Conservation (phyloP, 2,888 invertebrate species). For the Parnassius orleans region DNA sequence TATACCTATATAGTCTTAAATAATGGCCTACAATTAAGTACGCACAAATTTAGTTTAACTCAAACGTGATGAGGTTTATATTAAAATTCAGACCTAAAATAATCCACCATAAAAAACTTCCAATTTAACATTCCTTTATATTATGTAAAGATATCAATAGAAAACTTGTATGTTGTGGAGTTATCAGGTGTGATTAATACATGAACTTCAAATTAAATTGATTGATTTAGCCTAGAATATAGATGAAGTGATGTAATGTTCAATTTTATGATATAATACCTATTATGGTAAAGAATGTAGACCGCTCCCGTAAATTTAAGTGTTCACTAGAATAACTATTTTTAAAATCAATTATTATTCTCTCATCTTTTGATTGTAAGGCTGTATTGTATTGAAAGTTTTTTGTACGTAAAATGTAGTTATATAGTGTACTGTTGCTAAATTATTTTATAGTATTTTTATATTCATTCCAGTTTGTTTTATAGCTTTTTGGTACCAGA, state of each 20-base stretch:
- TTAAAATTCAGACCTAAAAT: conserved; percentile 19
- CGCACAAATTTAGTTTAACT: conserved; percentile 64
- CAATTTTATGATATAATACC: conserved; percentile 63
- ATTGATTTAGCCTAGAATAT: conserved; percentile 60
- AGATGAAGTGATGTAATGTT: conserved; percentile 60
- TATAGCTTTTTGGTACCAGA: conserved; percentile 78
- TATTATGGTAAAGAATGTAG: conserved; percentile 15
- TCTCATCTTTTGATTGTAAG: conserved; percentile 66
- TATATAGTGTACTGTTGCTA: conserved; percentile 65
- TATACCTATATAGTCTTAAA: conserved; percentile 66
- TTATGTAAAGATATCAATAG: conserved; percentile 43
- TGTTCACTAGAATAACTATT: conserved; percentile 76
- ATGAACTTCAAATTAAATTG: conserved; percentile 63
- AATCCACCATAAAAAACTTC: conserved; percentile 52
- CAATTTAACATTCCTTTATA: conserved; percentile 70
- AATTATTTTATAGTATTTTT: conserved; percentile 80
- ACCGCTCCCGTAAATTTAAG: conserved; percentile 70
- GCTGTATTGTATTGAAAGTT: conserved; percentile 69
- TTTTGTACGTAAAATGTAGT: conserved; percentile 65
- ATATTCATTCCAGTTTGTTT: conserved; percentile 77
- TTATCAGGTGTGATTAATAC: conserved; percentile 65
- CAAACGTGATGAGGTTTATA: conserved; percentile 31
- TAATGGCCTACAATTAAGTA: conserved; percentile 64
- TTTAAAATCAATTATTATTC: conserved; percentile 64
- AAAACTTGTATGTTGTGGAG: conserved; percentile 34